Evolutionary conservation across 2,888 invertebrate genomes (phyloP), one percentile per base, ranked within the genome.

Genomic region (Drosophila pegasa): DNA sequence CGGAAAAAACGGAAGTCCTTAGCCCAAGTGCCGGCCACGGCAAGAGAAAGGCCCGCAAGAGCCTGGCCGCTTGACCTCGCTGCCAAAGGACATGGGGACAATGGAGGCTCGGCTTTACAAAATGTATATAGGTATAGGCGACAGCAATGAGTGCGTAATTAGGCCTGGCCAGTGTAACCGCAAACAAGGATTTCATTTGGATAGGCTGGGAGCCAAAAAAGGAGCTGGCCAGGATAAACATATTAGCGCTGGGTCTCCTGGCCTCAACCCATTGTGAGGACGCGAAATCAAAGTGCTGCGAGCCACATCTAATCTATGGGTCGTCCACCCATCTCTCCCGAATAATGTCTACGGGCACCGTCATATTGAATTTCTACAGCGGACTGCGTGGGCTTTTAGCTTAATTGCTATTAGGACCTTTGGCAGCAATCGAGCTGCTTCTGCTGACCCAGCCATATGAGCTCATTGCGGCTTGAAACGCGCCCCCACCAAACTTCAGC

Each of bases 341-440:
- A 16, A 37, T 50, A 37, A 31, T 31, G 33, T 50, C 27, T 27
- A 45, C 33, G 40, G 27, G 35, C 58, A 31, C 12, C 45, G 22
- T 54, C 63, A 60, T 88, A 87, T 82, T 67, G 65, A 77, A 71
- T 87, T 86, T 87, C 52, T 9, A 29, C 38, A 22, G 0, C 27
- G 52, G 52, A n/a, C 52, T 38, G 27, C 84, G 37, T 48, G 40
- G 16, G 38, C 90, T 90, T 90, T 90, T 90, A 91, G 90, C 90
- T 91, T 91, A 91, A 90, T 90, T 91, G 85, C 87, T 72, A 52
- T 56, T 59, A 14, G 45, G 33, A 48, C 51, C 37, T 37, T 38
- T 52, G 37, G 38, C 38, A 27, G 45, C 41, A 56, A 37, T 41
- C 33, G 7, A 41, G 40, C 14, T 14, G 22, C 35, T 50, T 50